Conservation (phyloP, 2,797 vertebrate genomes). For the Pangasius djambal region DNA sequence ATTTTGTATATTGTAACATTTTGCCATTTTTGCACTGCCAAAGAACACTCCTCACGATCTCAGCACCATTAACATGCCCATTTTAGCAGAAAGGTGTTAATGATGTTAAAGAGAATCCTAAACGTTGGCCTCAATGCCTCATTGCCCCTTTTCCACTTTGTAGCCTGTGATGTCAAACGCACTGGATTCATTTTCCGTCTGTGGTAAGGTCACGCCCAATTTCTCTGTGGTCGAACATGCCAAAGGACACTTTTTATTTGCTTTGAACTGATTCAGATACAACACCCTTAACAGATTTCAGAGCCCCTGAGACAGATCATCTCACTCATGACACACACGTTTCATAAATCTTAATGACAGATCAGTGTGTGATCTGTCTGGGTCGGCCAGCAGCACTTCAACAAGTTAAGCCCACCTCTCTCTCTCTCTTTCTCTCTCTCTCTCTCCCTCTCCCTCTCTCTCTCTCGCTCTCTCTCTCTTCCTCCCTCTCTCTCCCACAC, state of each 20-base stretch:
- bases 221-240: conserved; percentile 53
- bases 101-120: conserved; percentile 33
- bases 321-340: conserved; percentile 51
- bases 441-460: conserved; percentile 60
- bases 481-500: conserved; percentile 60
- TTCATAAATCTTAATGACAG: conserved; percentile 55
- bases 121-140: conserved; percentile 49
- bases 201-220: conserved; percentile 52
- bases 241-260: conserved; percentile 57
- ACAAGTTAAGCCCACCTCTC: conserved; percentile 40
- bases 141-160: conserved; percentile 52
- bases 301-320: conserved; percentile 47
- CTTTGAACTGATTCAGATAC: conserved; percentile 56
- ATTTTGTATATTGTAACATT: background rate
- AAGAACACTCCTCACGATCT: conserved; percentile 15
- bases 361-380: conserved; percentile 50
- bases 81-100: conserved; percentile 47
- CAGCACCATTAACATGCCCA: conserved; percentile 1
- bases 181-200: conserved; percentile 47
- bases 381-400: conserved; percentile 58
- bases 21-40: conserved; percentile 21
- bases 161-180: conserved; percentile 39
- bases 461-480: conserved; percentile 69
- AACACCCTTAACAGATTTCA: conserved; percentile 53
- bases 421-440: conserved; percentile 68